Conservation (phyloP, 2,797 vertebrate genomes). For the Tarsius wallacei region DNA sequence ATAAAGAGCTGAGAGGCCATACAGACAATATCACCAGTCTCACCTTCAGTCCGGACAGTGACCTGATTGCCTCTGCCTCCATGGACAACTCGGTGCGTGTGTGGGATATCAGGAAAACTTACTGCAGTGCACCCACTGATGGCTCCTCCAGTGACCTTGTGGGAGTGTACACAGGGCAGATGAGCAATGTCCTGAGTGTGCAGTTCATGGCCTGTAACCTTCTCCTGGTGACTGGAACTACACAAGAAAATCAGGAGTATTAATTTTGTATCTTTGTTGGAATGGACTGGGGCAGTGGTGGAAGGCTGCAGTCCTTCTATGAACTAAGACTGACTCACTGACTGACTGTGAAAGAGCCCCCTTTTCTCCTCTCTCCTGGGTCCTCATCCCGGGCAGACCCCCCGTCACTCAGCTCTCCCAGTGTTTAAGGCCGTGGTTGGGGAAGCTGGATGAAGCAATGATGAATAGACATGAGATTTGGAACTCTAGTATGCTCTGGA, state of each 20-base stretch:
- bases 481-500: not conserved
- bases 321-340: slow-evolving; percentile 88
- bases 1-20: slow-evolving; percentile 97
- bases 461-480: not conserved
- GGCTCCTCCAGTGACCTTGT: slow-evolving; percentile 97
- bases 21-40: slow-evolving; percentile 97
- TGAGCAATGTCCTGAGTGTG: slow-evolving; percentile 96
- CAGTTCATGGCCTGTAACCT: slow-evolving; percentile 99
- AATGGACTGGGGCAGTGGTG: slow-evolving; percentile 68
- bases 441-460: not conserved
- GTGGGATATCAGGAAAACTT: slow-evolving; percentile 96
- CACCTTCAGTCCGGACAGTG: slow-evolving; percentile 98
- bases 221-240: slow-evolving; percentile 97
- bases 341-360: slow-evolving; percentile 89
- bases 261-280: slow-evolving; percentile 87
- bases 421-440: not conserved
- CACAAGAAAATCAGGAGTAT: slow-evolving; percentile 95
- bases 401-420: slow-evolving; percentile 71
- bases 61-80: slow-evolving; percentile 96
- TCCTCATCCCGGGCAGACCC: slow-evolving; percentile 54
- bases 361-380: slow-evolving; percentile 63
- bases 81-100: slow-evolving; percentile 98
- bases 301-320: slow-evolving; percentile 82
- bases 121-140: slow-evolving; percentile 92
- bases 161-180: slow-evolving; percentile 96